Conservation (phyloP, 2,797 vertebrate genomes). For the Galaxias olidus region DNA sequence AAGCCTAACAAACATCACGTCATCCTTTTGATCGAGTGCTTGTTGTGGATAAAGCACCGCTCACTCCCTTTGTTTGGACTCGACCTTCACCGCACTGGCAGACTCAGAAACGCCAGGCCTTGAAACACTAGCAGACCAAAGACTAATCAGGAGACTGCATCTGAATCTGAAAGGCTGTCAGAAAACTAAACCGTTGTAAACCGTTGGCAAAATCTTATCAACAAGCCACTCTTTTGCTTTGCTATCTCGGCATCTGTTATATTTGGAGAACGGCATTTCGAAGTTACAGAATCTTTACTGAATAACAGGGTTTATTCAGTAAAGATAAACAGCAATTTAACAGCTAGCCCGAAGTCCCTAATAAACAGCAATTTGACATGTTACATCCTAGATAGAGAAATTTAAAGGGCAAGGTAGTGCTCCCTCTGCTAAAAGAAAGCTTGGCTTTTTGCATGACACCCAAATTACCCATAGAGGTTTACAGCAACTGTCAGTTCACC, state of each 20-base stretch:
- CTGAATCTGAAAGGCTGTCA: conserved; percentile 20
- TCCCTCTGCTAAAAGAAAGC: neutral
- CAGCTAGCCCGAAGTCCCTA: too few relatives aligned
- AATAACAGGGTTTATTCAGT: too few relatives aligned
- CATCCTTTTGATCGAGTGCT: conserved; percentile 18
- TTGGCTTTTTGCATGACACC: conserved; percentile 25
- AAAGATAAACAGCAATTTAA: too few relatives aligned
- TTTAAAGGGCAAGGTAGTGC: conserved; percentile 48
- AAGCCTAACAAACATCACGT: neutral
- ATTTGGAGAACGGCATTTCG: conserved; percentile 27
- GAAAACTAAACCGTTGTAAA: conserved; percentile 6
- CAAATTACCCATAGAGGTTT: conserved; percentile 36
- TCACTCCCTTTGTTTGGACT: neutral
- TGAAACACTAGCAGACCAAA: neutral
- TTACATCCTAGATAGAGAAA: conserved; percentile 33
- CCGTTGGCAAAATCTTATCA: conserved; percentile 3
- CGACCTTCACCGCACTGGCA: neutral
- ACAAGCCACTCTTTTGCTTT: conserved; percentile 14
- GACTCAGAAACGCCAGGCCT: conserved; percentile 14
- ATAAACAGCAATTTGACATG: too few relatives aligned
- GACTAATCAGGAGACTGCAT: conserved; percentile 12
- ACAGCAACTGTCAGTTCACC: conserved; percentile 12
- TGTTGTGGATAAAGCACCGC: conserved; percentile 15
- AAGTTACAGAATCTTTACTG: conserved; percentile 17
- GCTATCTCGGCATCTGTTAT: conserved; percentile 27